Evolutionary conservation across 2,113 vertebrate genomes (phyloP), one percentile per base, ranked within the genome.

Genomic region (Hippocampus abdominalis): DNA sequence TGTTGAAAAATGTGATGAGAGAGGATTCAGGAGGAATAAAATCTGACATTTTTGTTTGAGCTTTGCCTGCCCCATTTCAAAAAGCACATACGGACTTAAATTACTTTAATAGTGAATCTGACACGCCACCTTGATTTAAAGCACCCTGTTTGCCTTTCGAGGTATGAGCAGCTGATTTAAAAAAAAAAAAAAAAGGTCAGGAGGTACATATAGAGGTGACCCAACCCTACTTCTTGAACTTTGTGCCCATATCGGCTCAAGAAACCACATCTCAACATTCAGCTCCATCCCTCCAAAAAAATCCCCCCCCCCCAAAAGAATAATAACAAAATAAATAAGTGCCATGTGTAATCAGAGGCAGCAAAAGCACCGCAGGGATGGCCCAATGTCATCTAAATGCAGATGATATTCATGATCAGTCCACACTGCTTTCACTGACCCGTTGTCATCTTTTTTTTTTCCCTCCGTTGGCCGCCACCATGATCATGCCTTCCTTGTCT

Each of bases 381-480:
- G 62, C 29, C 70, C 69, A 64, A 77, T 75, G 71, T 84, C 56
- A 82, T 86, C 75, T 87, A 82, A 86, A 87, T 87, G 84, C 73
- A 86, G 78, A 86, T 82, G 81, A 66, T 60, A 77, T 82, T 78
- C 54, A 84, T 86, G 79, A 76, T 79, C 53, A 76, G 21, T 70
- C 70, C 73, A 73, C 74, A 76, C 66, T 56, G 66, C 67, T 79
- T 82, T 54, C 9, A 63, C 71, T 76, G 53, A 82, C 77, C 76
- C 63, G 49, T 67, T 71, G 60, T 66, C 59, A 60, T 79, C 5
- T 69, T 68, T 59, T 62, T 68, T 59, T 62, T 27, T 70, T 15
- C 61, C 56, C 42, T 65, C 44, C 16, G 3, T 56, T 25, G 12
- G 8, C n/a, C 20, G 21, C 57, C 40, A 61, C 48, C 25, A 44